phyloP scores from a whole-genome alignment of 2,113 vertebrate genomes.

The Sander lucioperca region DNA sequence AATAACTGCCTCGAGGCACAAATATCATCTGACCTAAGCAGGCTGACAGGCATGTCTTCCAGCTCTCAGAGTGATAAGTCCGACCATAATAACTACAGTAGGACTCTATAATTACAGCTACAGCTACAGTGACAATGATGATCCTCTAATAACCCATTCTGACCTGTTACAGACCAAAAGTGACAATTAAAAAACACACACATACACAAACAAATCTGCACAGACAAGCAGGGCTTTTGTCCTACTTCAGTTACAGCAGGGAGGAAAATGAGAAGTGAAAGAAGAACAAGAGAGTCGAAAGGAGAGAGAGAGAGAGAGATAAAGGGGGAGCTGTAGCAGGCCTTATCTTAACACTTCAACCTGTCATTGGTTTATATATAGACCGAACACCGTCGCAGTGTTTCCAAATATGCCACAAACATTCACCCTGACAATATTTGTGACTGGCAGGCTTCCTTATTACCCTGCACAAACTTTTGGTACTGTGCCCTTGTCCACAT shows the following conservation, averaged over 20 bases:
- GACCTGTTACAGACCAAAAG: constrained; percentile 57
- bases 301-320: constrained; percentile 13
- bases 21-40: constrained; percentile 82
- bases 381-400: not conserved
- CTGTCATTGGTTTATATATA: constrained; percentile 66
- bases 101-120: constrained; percentile 73
- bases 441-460: constrained; percentile 25
- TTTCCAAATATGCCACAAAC: constrained; percentile 44
- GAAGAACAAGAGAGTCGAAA: constrained; percentile 57
- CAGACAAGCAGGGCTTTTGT: constrained; percentile 49
- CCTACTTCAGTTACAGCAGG: constrained; percentile 23
- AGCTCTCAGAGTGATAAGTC: constrained; percentile 71
- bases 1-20: constrained; percentile 74
- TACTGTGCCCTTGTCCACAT: constrained; percentile 19
- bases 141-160: constrained; percentile 77
- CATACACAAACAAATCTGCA: constrained; percentile 61
- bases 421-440: constrained; percentile 23
- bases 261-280: constrained; percentile 65
- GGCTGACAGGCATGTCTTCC: constrained; percentile 74
- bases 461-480: constrained; percentile 25
- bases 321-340: constrained; percentile 35
- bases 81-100: constrained; percentile 79
- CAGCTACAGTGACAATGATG: constrained; percentile 61
- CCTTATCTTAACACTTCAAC: constrained; percentile 72
- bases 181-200: constrained; percentile 55